Conservation (phyloP, 2,888 invertebrate genomes). For the Orchestes rusci region DNA sequence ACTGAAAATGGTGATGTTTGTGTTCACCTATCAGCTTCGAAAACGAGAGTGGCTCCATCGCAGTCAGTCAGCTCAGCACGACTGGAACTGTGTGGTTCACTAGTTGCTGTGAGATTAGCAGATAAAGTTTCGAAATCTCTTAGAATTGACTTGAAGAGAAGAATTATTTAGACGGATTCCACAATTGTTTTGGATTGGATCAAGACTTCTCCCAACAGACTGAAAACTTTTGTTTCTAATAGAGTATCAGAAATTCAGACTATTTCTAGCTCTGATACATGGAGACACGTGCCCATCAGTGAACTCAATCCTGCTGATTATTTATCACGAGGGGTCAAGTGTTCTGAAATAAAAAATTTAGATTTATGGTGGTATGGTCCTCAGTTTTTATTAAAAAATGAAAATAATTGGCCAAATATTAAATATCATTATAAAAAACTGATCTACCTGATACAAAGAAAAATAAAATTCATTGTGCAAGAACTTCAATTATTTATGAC, state of each 20-base stretch:
- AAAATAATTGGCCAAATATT: background rate
- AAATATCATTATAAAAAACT: background rate
- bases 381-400: background rate
- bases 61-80: background rate
- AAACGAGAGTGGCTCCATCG: background rate
- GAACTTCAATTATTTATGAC: background rate
- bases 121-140: background rate
- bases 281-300: background rate
- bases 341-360: background rate
- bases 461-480: background rate
- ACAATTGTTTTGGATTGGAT: background rate
- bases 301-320: background rate
- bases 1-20: background rate
- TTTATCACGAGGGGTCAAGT: background rate
- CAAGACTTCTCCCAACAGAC: background rate
- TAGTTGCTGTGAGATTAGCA: background rate
- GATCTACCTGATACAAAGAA: background rate
- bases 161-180: background rate
- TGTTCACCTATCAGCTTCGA: background rate
- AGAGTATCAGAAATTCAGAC: background rate
- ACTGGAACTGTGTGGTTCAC: background rate
- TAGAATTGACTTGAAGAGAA: background rate
- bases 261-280: background rate
- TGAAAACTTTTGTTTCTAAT: background rate
- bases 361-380: constrained; percentile 3